Percentiles rank a stretch among this genome's conserved stretches.
phyloP scores from a whole-genome alignment of 35 echinoderm and acorn worm genomes.

The Acanthaster planci region DNA sequence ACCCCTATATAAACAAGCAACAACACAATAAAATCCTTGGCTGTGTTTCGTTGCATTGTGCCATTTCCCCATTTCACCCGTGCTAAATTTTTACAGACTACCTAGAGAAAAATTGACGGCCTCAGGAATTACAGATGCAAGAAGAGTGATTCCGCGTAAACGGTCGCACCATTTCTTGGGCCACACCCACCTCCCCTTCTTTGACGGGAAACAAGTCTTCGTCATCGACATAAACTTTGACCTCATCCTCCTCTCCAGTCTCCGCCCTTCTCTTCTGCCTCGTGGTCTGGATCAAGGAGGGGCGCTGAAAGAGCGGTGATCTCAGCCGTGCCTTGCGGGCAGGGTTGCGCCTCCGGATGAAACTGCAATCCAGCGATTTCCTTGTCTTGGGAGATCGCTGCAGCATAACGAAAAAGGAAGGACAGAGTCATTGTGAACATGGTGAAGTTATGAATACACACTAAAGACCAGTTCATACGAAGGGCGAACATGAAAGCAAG shows the following conservation, averaged over 20 bases:
- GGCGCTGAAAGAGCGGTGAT: neutral
- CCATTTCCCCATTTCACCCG: neutral
- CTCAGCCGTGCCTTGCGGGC: conserved; percentile 42
- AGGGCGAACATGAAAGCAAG: too few relatives aligned
- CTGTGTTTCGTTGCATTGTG: too few relatives aligned
- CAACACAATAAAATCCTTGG: too few relatives aligned
- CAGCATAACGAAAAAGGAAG: too few relatives aligned
- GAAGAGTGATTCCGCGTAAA: neutral
- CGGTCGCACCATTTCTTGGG: neutral
- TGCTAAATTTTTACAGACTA: neutral
- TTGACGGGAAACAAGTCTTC: conserved; percentile 46
- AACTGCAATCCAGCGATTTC: conserved; percentile 30
- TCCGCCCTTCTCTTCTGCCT: neutral
- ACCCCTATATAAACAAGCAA: too few relatives aligned
- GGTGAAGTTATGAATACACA: neutral
- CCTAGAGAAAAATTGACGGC: neutral
- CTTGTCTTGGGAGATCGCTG: conserved; percentile 36
- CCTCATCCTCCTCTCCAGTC: conserved; percentile 18
- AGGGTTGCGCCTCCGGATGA: conserved; percentile 33
- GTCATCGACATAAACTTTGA: conserved; percentile 15
- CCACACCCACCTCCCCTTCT: conserved; percentile 52
- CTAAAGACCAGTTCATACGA: neutral
- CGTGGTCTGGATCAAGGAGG: conserved; percentile 29
- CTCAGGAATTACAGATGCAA: neutral
- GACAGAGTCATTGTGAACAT: neutral